Evolutionary conservation across 2,797 vertebrate species (phyloP).

Genomic region (Ataeniobius toweri): DNA sequence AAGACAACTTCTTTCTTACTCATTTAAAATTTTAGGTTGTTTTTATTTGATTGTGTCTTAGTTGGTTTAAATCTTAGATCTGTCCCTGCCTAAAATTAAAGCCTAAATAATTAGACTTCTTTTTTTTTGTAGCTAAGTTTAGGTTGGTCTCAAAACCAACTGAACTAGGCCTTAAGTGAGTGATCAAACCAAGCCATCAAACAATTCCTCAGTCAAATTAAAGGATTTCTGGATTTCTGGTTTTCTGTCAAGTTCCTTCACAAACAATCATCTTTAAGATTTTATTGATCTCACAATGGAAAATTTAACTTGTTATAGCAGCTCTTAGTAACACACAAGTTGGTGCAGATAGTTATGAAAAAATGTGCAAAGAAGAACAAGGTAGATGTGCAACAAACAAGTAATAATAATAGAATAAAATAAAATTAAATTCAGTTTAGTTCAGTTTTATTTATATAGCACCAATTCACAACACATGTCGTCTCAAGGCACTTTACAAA

Average conservation of each 20-base stretch:
- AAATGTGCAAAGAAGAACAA: too few species aligned
- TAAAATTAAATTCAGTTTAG: too few species aligned
- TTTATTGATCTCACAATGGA: too few species aligned
- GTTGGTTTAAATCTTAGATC: background rate
- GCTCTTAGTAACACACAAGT: too few species aligned
- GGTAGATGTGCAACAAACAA: too few species aligned
- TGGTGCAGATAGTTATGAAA: too few species aligned
- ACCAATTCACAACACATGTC: too few species aligned
- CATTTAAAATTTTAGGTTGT: background rate
- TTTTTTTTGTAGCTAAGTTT: background rate
- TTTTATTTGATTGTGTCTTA: background rate
- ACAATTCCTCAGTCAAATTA: background rate
- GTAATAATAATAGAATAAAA: too few species aligned
- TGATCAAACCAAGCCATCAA: background rate
- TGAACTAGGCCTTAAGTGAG: background rate
- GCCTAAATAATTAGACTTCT: background rate
- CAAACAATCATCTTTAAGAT: background rate
- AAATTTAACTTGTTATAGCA: too few species aligned
- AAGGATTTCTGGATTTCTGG: background rate
- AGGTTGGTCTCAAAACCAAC: background rate
- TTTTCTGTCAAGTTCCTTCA: background rate
- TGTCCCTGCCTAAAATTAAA: background rate
- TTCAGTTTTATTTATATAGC: too few species aligned
- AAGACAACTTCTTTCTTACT: background rate
- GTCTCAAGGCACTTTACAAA: too few species aligned